Base-by-base conservation (phyloP, 2,888 invertebrate genomes). In the Pandemis cinnamomeana region DNA sequence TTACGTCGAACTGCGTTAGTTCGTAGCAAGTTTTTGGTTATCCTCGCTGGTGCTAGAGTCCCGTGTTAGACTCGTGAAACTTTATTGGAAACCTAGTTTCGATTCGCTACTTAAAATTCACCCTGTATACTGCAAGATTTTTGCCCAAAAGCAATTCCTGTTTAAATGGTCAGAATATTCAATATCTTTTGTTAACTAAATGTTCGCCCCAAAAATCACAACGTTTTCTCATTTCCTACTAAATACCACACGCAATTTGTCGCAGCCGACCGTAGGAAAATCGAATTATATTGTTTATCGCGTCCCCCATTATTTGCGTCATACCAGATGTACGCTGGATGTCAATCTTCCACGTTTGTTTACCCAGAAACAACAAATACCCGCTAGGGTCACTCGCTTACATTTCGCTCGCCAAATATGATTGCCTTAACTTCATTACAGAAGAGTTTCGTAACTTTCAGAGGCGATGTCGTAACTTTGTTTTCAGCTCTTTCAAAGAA, bases 331-430 rank as follows among this genome's bases (percentile, higher is more conserved):
- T 93, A 93, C 92, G 90, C 89, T 92, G 86, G 78, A 89, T 87
- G 93, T 94, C 93, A 93, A 92, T 93, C 93, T 92, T 84, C 83
- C 79, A 80, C 90, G 89, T 93, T 92, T 94, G 89, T 93, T 94
- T 94, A 92, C 93, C 87, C 87, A 91, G 91, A 90, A 90, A 91
- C 85, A 92, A 87, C 92, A 93, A 93, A 93, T 89, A 92, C 78
- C 80, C 77, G 81, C 80, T 84, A 84, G 93, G 93, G 93, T 93
- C 93, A 93, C 87, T 92, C 81, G 79, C 77, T 84, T 83, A 84
- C 85, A 84, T 87, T 90, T 86, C 84, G 88, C 86, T 83, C 86
- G 86, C 86, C 82, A 88, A 88, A 93, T 91, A 91, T 84, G 89
- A 91, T 92, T 91, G 87, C 83, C 87, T 86, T 92, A 91, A 93